Conservation (phyloP, 2,113 vertebrate species). For the Dissostichus mawsoni region DNA sequence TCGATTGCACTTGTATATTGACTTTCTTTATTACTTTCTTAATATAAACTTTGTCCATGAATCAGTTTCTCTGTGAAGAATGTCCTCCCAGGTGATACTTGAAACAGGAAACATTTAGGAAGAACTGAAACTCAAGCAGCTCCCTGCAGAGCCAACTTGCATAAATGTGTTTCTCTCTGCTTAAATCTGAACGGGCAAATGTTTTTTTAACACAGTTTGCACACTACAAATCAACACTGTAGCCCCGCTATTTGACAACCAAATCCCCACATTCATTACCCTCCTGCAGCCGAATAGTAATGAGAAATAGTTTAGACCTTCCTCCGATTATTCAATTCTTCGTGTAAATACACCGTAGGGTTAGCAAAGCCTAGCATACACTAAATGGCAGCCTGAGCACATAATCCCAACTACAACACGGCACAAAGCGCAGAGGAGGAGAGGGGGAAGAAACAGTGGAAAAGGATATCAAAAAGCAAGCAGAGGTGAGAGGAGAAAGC, state of each 20-base stretch:
- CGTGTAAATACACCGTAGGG: conserved; percentile 41
- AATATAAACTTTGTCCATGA: no score
- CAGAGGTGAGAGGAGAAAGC: conserved; percentile 14
- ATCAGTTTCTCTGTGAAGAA: no score
- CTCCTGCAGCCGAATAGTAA: conserved; percentile 19
- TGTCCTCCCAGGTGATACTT: not conserved
- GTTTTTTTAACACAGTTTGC: not conserved
- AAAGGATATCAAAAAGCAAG: not conserved
- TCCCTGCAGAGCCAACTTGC: not conserved
- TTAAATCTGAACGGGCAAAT: no score
- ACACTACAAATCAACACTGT: conserved; percentile 8
- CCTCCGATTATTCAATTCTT: conserved; percentile 44
- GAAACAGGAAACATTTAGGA: not conserved
- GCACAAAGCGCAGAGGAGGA: conserved; percentile 50
- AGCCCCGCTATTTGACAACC: conserved; percentile 19
- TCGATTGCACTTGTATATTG: no score
- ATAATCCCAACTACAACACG: conserved; percentile 68
- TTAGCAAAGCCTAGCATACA: conserved; percentile 27
- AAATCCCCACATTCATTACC: conserved; percentile 41
- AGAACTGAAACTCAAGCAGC: not conserved
- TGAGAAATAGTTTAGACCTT: conserved; percentile 47
- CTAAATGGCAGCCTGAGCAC: conserved; percentile 67
- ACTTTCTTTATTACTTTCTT: no score
- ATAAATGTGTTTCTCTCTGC: no score
- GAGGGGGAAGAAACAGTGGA: not conserved